These are phyloP conservation scores for Caloenas nicobarica DNA, from an alignment of 2,113 vertebrate genomes.

Conservation along the genomic window DNA sequence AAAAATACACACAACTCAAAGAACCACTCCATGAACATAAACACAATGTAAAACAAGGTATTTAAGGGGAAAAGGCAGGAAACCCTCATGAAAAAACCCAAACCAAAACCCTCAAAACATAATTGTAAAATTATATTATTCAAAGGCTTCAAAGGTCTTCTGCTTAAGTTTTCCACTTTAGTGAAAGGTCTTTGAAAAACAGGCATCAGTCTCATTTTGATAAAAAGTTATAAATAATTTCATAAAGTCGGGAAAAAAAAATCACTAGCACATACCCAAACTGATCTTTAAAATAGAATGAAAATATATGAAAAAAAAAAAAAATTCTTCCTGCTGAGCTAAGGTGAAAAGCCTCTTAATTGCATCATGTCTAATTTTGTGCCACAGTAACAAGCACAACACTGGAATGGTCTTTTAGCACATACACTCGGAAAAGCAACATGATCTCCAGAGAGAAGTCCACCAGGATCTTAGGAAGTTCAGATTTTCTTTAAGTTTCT, in stretches of 20 bases:
- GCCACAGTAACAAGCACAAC: neutral
- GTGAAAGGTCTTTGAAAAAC: neutral
- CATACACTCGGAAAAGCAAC: neutral
- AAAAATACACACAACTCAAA: neutral
- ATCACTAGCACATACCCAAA: neutral
- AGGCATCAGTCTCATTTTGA: neutral
- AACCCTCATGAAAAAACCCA: neutral
- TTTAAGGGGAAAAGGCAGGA: neutral
- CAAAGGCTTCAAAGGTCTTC: neutral
- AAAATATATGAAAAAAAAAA: neutral
- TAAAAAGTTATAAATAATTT: neutral
- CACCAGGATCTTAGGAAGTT: neutral
- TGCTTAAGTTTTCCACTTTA: neutral
- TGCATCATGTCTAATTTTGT: neutral
- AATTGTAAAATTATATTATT: neutral
- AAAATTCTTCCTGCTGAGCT: neutral
- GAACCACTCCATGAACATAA: neutral
- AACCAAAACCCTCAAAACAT: rapidly evolving
- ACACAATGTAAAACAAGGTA: rapidly evolving
- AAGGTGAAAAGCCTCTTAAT: neutral
- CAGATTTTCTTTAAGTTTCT: neutral
- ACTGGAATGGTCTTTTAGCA: neutral
- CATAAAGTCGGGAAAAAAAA: neutral
- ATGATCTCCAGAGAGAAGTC: neutral
- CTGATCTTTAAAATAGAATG: neutral